phyloP scores from a whole-genome alignment of 2,888 invertebrate genomes.

The Galerucella nymphaeae region DNA sequence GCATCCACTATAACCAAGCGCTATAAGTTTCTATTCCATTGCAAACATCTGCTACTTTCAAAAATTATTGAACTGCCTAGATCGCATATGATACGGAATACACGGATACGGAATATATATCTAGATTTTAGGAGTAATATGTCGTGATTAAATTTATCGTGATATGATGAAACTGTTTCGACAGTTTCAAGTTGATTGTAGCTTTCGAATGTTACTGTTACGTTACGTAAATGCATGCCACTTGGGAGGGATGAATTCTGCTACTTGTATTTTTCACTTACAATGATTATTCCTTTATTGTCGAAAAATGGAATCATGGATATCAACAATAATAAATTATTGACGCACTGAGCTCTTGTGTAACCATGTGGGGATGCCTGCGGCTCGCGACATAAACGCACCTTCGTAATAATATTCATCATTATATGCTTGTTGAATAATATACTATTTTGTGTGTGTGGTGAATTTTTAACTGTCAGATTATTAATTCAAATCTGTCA shows the following conservation, averaged over 20 bases:
- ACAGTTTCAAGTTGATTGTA: neutral
- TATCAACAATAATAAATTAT: no score
- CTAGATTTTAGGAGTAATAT: neutral
- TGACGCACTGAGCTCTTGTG: no score
- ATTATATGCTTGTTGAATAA: no score
- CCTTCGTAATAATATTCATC: no score
- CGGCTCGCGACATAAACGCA: no score
- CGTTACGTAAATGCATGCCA: neutral
- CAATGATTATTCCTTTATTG: neutral
- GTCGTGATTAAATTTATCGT: neutral
- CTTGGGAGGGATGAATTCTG: neutral
- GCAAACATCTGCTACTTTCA: neutral
- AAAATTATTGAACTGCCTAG: neutral
- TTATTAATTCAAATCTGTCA: no score
- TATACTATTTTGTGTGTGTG: no score
- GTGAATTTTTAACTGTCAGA: no score
- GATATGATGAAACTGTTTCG: neutral
- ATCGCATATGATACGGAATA: neutral
- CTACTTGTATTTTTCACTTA: neutral
- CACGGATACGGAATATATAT: neutral
- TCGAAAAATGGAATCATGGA: no score
- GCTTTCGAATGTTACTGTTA: neutral
- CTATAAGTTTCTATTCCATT: neutral
- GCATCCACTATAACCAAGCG: neutral
- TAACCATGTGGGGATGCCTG: no score